Evolutionary conservation across 2,888 invertebrate genomes (phyloP), one percentile per base, ranked within the genome.

Genomic region (Ypsolopha scabrella): DNA sequence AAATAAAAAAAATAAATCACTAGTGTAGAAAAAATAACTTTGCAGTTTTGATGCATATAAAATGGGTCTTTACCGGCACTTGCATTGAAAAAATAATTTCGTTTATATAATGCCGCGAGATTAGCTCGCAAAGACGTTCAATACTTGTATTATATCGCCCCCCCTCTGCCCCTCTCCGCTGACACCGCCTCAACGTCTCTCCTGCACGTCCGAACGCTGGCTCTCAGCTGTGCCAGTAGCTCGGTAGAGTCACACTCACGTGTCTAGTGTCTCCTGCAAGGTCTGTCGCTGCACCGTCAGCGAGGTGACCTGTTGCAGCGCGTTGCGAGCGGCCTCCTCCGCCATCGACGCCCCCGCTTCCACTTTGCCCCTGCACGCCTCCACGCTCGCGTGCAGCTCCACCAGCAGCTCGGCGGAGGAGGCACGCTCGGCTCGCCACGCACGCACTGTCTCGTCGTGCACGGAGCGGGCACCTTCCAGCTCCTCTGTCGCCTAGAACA

Each of bases 401-500:
- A 52, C 57, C 51, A 73, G 60, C 53, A 60, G 62, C 34, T 50
- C 53, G 9, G 52, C 56, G 41, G 59, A 51, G 43, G 56, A 61
- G 2, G 60, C 64, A 11, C 81, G 73, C 57, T 70, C 72, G 36
- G 62, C 53, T 41, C 70, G 74, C 80, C 82, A 82, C 54, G 70
- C 52, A n/a, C 75, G 67, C 2, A 85, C 68, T 6, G 86, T 85
- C 68, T 87, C 87, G 62, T 85, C 82, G 70, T 86, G 85, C 43
- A 90, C 63, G 1, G 88, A 85, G 0, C 81, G 77, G 10, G 86
- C 82, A 50, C 82, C 81, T 57, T 89, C 88, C 55, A 87, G 56
- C 60, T 87, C 86, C n/a, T 78, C 80, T 0, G 78, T 79, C 0
- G 85, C 85, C 80, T 83, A 62, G 0, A 0, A 14, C 4, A 36